Evolutionary conservation across 2,113 vertebrate genomes (phyloP).

Genomic region (Chaetura pelagica): DNA sequence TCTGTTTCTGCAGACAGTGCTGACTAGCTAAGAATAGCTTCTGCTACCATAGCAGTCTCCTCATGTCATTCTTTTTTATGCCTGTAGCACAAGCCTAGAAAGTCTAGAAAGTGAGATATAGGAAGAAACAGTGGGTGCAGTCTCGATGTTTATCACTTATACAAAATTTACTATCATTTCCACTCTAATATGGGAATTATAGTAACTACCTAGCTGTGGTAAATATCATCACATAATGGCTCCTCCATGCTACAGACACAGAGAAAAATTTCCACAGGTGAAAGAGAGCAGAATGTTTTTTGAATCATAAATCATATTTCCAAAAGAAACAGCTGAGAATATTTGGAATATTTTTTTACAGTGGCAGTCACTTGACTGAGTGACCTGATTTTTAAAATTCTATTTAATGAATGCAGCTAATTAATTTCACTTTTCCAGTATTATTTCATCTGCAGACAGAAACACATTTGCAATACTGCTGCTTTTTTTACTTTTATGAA

Average conservation of each 20-base stretch:
- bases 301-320: not conserved
- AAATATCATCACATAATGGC: not conserved
- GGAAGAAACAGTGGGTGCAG: not conserved
- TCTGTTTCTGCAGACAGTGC: constrained; percentile 41
- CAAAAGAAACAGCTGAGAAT: not conserved
- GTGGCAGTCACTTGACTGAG: not conserved
- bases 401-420: not conserved
- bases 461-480: not conserved
- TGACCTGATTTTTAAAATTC: not conserved
- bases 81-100: not conserved
- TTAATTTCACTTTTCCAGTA: not conserved
- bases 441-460: not conserved
- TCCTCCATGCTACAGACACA: not conserved
- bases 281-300: not conserved
- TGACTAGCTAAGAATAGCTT: constrained; percentile 63
- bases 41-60: not conserved
- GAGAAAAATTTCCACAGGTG: not conserved
- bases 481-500: not conserved
- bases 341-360: not conserved
- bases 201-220: not conserved
- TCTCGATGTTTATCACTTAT: not conserved
- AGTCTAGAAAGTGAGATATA: not conserved
- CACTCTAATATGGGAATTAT: not conserved
- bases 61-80: not conserved
- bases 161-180: not conserved